These are phyloP conservation scores for Argya squamiceps DNA, from an alignment of 2,797 vertebrate genomes.

Conservation along the genomic window DNA sequence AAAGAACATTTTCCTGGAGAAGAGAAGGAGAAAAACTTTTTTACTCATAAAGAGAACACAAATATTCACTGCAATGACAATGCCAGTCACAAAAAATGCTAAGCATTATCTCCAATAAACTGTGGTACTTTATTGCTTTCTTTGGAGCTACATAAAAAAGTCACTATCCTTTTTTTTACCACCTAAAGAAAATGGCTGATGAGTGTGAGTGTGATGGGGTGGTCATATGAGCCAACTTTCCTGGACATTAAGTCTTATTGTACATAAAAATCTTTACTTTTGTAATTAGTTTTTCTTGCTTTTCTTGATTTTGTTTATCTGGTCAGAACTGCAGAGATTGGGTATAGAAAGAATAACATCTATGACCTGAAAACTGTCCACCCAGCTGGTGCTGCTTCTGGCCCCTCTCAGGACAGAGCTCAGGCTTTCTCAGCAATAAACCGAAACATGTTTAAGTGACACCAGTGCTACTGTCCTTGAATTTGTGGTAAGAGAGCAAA, in stretches of 20 bases:
- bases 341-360: background rate
- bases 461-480: background rate
- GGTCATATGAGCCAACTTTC: background rate
- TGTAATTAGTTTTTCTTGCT: accelerated
- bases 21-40: background rate
- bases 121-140: background rate
- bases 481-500: background rate
- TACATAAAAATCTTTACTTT: background rate
- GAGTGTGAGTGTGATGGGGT: background rate
- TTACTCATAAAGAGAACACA: background rate
- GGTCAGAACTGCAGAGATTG: background rate
- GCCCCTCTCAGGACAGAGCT: background rate
- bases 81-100: background rate
- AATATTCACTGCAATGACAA: background rate
- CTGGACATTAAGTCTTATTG: background rate
- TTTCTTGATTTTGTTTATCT: background rate
- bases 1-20: background rate
- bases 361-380: background rate
- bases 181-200: background rate
- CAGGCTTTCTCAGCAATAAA: background rate
- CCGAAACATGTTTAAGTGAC: background rate
- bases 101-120: background rate
- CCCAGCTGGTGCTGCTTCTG: background rate
- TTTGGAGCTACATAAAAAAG: background rate
- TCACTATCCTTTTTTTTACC: background rate